Base-by-base conservation (phyloP, 2,113 vertebrate species). In the Cinclus mexicanus region DNA sequence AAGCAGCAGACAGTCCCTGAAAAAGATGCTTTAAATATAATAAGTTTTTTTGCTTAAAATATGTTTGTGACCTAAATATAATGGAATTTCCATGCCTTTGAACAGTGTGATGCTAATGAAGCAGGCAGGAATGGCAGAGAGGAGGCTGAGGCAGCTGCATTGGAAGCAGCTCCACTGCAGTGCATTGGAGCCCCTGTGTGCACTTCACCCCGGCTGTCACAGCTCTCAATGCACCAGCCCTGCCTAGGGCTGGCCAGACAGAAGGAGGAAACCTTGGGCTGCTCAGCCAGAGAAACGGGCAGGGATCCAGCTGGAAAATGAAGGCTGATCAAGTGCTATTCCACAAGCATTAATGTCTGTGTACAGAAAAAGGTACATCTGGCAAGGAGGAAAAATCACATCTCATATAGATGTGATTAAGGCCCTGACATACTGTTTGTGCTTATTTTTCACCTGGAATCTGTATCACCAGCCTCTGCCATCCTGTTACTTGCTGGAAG, bases 21-120 rank as follows among this genome's bases (percentile, higher is more conserved):
- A 94, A 70, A 63, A 96, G 94, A 92, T 77, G 85, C 91, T 97
- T 93, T 94, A 81, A 94, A 97, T 95, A 94, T 93, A 97, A 92
- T 68, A 95, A 96, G 95, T 93, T 85, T 96, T 97, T 98, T 89
- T 78, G 39, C 80, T 89, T 61, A 89, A 97, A 97, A 96, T 97
- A 95, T 52, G 71, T 97, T 93, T 91, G 71, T 95, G 96, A 97
- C 96, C 96, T 95, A 98, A 97, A 97, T 98, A 95, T 97, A 97
- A 97, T 90, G 83, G 29, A 10, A 95, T 95, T 96, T 96, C 95
- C 97, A 97, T 98, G 96, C 97, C 96, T 97, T 96, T 97, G 96
- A 97, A 96, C 60, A 74, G 96, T 87, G 77, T 29, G 80, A 97
- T 96, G 94, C 95, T 92, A 95, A 96, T 95, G 95, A 97, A 94